Evolutionary conservation across 2,113 vertebrate species (phyloP).

Genomic region (Neoarius graeffei): DNA sequence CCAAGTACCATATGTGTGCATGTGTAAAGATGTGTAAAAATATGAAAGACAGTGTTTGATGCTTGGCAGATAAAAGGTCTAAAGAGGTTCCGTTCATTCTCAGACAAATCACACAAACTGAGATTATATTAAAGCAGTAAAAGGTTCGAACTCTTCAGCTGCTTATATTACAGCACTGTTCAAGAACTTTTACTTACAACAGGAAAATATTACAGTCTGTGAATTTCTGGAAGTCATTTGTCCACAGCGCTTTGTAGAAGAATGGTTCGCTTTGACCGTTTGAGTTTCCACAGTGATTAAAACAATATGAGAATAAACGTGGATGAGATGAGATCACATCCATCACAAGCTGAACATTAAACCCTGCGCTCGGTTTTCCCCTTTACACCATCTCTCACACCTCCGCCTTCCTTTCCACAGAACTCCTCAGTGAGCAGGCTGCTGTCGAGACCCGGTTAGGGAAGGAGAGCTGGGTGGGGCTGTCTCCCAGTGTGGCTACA

Average conservation of each 20-base stretch:
- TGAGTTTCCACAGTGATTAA: not conserved
- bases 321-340: not conserved
- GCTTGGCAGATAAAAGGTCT: not conserved
- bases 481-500: too few species aligned
- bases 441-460: not conserved
- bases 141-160: not conserved
- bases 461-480: too few species aligned
- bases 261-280: not conserved
- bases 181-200: not conserved
- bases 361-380: not conserved
- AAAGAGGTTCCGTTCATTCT: not conserved
- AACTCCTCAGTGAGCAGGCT: slow-evolving; percentile 42
- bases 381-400: slow-evolving; percentile 31
- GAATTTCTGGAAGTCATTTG: not conserved
- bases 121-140: not conserved
- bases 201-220: not conserved
- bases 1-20: not conserved
- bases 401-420: slow-evolving; percentile 41
- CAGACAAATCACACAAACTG: not conserved
- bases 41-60: not conserved
- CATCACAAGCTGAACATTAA: not conserved
- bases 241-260: not conserved
- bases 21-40: not conserved
- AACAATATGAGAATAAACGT: not conserved
- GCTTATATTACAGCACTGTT: not conserved